Conservation (phyloP, 2,797 vertebrate genomes). For the Sebastes elongatus region DNA sequence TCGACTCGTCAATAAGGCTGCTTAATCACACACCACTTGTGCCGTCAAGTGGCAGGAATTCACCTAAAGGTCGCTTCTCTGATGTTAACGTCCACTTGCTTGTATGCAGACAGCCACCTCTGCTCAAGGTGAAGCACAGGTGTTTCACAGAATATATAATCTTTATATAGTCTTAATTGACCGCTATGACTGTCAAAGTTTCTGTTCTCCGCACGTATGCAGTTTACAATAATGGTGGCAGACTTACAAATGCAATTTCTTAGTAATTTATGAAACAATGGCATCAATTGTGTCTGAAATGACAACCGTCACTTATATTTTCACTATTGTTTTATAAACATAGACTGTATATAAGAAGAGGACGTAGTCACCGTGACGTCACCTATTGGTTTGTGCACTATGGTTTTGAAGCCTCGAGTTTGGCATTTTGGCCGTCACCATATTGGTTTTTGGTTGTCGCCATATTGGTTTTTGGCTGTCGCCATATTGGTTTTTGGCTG, state of each 20-base stretch:
- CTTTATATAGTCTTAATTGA: background rate
- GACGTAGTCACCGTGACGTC: no score
- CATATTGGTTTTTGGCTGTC: no score
- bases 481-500: no score
- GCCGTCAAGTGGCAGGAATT: slow-evolving; percentile 5
- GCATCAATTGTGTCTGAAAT: background rate
- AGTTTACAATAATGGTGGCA: background rate
- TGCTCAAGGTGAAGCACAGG: background rate
- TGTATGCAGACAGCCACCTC: background rate
- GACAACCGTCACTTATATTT: background rate
- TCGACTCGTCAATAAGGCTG: slow-evolving; percentile 37
- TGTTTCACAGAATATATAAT: background rate
- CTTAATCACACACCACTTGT: background rate
- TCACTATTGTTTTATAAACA: no score
- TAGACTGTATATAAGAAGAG: no score
- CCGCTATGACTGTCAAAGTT: background rate
- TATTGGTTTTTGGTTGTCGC: no score
- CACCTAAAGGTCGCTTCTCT: background rate
- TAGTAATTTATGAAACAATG: background rate
- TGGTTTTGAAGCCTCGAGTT: no score
- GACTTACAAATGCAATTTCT: background rate
- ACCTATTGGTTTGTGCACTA: no score
- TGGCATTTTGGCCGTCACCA: no score
- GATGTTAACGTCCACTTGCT: background rate
- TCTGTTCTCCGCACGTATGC: background rate